Evolutionary conservation across 2,888 invertebrate species (phyloP).

Genomic region (Lathronympha strigana): DNA sequence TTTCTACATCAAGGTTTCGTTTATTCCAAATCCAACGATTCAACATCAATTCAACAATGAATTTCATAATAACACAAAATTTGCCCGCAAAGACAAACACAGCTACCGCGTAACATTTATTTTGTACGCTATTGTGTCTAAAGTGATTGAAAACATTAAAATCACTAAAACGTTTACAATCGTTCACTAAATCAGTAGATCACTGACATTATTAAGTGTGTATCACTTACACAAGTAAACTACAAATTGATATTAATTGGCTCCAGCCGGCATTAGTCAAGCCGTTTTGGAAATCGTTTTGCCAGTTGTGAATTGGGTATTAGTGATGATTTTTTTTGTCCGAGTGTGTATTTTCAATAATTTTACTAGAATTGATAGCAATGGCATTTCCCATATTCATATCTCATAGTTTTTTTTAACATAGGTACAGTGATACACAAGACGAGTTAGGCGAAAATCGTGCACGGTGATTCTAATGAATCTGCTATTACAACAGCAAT

Average conservation of each 20-base stretch:
- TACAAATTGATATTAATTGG: neutral
- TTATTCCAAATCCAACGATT: slow-evolving; percentile 21
- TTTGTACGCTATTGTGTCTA: slow-evolving; percentile 22
- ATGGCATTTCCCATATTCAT: too few relatives aligned
- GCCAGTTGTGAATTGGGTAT: too few relatives aligned
- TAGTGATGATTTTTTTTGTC: too few relatives aligned
- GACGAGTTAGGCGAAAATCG: too few relatives aligned
- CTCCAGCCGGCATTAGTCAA: too few relatives aligned
- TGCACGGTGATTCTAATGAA: too few relatives aligned
- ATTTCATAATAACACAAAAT: slow-evolving; percentile 17
- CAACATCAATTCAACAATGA: slow-evolving; percentile 27
- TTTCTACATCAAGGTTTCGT: slow-evolving; percentile 13
- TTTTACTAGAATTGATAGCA: too few relatives aligned
- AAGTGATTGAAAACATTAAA: slow-evolving; percentile 11
- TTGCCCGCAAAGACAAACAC: slow-evolving; percentile 22
- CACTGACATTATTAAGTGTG: slow-evolving; percentile 16
- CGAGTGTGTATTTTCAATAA: too few relatives aligned
- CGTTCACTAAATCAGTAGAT: slow-evolving; percentile 16
- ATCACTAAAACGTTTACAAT: slow-evolving; percentile 25
- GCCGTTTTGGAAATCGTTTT: too few relatives aligned
- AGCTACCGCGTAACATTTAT: slow-evolving; percentile 21
- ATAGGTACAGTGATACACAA: too few relatives aligned
- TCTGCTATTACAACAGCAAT: too few relatives aligned
- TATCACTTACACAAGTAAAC: slow-evolving; percentile 21
- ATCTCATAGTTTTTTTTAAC: too few relatives aligned